Conservation (phyloP, 1,140 invertebrate species). For the Trichogramma pretiosum region DNA sequence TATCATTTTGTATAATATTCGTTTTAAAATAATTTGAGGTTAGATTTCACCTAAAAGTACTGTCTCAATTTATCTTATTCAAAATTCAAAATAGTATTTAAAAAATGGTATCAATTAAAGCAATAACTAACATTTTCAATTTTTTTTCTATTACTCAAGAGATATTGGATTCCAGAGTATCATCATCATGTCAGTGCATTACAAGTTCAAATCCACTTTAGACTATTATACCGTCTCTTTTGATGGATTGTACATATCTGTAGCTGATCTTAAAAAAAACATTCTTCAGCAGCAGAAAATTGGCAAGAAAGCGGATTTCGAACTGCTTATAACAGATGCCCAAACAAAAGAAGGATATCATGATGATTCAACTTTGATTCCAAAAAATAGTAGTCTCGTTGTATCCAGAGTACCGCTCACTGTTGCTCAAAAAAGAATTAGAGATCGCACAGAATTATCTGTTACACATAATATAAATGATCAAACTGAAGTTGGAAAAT, state of each 20-base stretch:
- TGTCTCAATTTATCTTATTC: no score
- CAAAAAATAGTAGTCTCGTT: conserved; percentile 95
- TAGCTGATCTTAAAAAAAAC: conserved; percentile 86
- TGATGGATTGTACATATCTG: conserved; percentile 92
- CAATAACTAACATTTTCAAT: no score
- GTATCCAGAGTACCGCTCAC: conserved; percentile 83
- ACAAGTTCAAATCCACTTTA: conserved; percentile 94
- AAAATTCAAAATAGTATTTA: no score
- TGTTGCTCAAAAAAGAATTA: conserved; percentile 65
- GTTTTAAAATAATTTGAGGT: no score
- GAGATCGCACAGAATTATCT: conserved; percentile 49
- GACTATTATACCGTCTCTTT: conserved; percentile 94
- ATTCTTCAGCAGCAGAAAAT: conserved; percentile 93
- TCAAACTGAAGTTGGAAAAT: conserved; percentile 49
- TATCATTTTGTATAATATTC: no score
- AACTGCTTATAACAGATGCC: conserved; percentile 92
- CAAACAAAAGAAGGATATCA: conserved; percentile 95
- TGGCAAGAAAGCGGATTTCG: conserved; percentile 88
- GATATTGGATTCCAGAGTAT: no score
- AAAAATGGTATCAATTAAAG: no score
- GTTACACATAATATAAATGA: conserved; percentile 47
- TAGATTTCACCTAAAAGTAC: no score
- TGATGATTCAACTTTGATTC: conserved; percentile 82
- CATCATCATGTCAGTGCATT: conserved; percentile 92
- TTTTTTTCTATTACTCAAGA: no score